Base-by-base conservation (phyloP, 2,888 invertebrate species). In the Stenurella melanura region DNA sequence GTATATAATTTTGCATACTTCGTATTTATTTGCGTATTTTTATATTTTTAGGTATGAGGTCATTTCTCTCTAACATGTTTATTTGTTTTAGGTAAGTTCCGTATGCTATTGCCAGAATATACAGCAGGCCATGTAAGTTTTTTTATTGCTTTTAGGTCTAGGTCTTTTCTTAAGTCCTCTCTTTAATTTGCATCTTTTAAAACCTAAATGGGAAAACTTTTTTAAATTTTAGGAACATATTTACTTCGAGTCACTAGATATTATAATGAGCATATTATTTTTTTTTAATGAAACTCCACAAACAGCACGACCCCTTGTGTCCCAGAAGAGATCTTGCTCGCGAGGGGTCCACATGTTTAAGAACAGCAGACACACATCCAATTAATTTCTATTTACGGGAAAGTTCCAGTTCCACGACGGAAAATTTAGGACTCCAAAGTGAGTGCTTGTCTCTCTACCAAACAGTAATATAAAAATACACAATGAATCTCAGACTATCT, bases 31-130 rank as follows among this genome's bases (percentile, higher is more conserved):
- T 15, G 50, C 50, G 15, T n/a, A 50, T 50, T 42, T 42, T 42
- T 42, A 50, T 50, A 50, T 50, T 50, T 50, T 15, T 50, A 50
- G 15, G 7, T n/a, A 50, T 7, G 50, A 50, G 50, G 50, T 50
- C 50, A 50, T 50, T n/a, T 50, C 15, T 50, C 50, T 50, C 50
- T 50, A 50, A 50, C 50, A 50, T 50, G n/a, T 50, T 50, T 50
- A 12, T 50, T 50, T 50, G 50, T 50, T 50, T 50, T 50, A 50
- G 50, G 50, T 50, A 50, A 50, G 50, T 50, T 50, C 50, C 50
- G n/a, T 7, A 50, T 2, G n/a, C n/a, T 7, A 50, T 50, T n/a
- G 50, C 50, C 50, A 50, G 50, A 50, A 50, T 15, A 42, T 7
- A n/a, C 50, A 50, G 12, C 50, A 50, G n/a, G n/a, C n/a, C 15